Conservation (phyloP, 2,888 invertebrate genomes). For the Pasiphila rectangulata region DNA sequence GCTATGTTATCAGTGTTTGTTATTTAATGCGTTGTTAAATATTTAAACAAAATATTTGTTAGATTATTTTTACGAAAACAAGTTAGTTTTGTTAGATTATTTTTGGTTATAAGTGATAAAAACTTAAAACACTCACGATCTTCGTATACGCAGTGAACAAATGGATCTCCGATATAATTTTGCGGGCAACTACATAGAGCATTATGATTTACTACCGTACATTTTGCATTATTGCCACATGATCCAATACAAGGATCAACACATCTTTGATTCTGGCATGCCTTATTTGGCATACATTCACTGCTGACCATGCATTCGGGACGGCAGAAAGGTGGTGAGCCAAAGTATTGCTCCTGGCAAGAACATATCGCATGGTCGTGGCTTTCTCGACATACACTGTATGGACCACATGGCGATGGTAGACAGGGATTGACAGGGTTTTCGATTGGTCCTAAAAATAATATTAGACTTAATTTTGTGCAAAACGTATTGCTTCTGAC, state of each 20-base stretch:
- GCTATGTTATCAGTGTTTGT: not conserved
- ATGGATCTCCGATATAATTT: conserved; percentile 90
- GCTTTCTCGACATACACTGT: conserved; percentile 87
- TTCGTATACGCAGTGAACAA: conserved; percentile 85
- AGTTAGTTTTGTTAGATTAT: conserved; percentile 18
- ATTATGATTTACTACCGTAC: conserved; percentile 91
- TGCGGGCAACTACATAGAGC: conserved; percentile 90
- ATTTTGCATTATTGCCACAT: conserved; percentile 91
- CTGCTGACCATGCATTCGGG: conserved; percentile 92
- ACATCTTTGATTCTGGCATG: conserved; percentile 90
- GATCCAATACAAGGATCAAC: conserved; percentile 90
- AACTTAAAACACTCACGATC: conserved; percentile 80
- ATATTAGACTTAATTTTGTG: conserved; percentile 20
- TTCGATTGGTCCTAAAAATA: conserved; percentile 59
- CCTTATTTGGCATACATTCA: conserved; percentile 89
- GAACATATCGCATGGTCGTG: conserved; percentile 90
- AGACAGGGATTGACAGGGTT: conserved; percentile 77
- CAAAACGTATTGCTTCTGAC: too few relatives aligned
- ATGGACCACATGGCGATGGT: conserved; percentile 89
- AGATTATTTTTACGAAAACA: not conserved
- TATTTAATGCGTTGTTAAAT: not conserved
- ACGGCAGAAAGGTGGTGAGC: conserved; percentile 88
- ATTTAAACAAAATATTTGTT: too few relatives aligned
- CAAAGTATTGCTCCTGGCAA: conserved; percentile 88
- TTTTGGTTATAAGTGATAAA: not conserved